Base-by-base conservation (phyloP, 2,113 vertebrate genomes). In the Scartelaos histophorus region DNA sequence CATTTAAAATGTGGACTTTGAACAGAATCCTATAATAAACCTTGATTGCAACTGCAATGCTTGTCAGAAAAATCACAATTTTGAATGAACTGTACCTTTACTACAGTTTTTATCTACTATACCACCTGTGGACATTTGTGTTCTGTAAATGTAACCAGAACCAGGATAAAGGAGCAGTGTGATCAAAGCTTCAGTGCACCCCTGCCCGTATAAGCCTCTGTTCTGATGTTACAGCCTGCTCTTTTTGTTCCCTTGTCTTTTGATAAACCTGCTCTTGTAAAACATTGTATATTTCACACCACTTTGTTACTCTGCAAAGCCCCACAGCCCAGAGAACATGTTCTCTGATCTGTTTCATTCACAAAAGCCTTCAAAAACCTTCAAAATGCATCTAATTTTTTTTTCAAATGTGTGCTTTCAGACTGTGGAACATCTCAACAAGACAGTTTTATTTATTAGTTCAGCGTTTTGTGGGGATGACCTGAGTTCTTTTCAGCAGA, bases 291-390 rank as follows among this genome's bases (percentile, higher is more conserved):
- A 16, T 38, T 65, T 34, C 9, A 29, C 49, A 62, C 25, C 57
- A 29, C 16, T 64, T 62, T 51, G 62, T 66, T 69, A 54, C 62
- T 74, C 75, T 73, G 60, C 73, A 74, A 71, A 88, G 71, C 15
- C 38, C 45, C 29, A 7, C 60, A 19, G 73, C 66, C 57, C 73
- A 66, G 62, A 43, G 29, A 66, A 69, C 60, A 67, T 21, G 35
- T 51, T 65, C 61, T 74, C 47, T 71, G 75, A 77, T 77, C 61
- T 2, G 29, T 43, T 61, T 67, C 51, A 65, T 58, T 71, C 74
- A 43, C 24, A 43, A 58, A 43, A 34, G 21, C 60, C 79, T 78
- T 82, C 69, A 73, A 69, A 80, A 69, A 58, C 13, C 21, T 61
- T 29, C 58, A n/a, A 65, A 35, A 34, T n/a, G n/a, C 1, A 11